Conservation (phyloP, 2,113 vertebrate genomes). For the Psilopogon haemacephalus region DNA sequence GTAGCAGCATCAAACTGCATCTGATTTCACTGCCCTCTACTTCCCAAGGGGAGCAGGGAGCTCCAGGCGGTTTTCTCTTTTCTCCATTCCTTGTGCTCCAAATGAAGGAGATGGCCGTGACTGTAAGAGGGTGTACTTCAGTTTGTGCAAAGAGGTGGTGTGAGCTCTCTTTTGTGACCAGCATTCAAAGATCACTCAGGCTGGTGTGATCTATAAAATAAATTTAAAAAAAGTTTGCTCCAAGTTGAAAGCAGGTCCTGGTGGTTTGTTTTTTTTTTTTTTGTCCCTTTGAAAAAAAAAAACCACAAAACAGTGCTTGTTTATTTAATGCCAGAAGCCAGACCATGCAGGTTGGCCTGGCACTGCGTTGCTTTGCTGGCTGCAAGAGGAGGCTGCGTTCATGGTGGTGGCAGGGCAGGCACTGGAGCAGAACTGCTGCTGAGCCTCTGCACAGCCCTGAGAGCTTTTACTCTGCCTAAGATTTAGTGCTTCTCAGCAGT, state of each 20-base stretch:
- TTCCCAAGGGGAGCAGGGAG: constrained; percentile 17
- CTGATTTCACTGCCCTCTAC: constrained; percentile 27
- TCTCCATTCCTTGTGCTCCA: constrained; percentile 57
- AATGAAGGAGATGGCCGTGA: constrained; percentile 33
- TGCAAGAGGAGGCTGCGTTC: fast-evolving
- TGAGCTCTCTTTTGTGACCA: constrained; percentile 68
- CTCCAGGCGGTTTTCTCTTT: constrained; percentile 14
- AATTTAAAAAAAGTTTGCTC: constrained; percentile 72
- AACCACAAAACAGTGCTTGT: not conserved
- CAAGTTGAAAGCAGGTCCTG: not conserved
- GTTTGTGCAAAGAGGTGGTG: constrained; percentile 21
- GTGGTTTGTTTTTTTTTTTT: no score
- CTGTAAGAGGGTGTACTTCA: constrained; percentile 44
- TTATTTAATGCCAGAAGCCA: fast-evolving
- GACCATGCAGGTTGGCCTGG: not conserved
- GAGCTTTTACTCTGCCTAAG: not conserved
- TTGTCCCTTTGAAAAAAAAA: not conserved
- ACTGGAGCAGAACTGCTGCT: not conserved
- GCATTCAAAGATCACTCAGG: constrained; percentile 63
- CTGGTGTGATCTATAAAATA: constrained; percentile 73
- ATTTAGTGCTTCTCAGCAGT: fast-evolving
- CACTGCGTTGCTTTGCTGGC: not conserved
- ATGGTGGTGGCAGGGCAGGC: fast-evolving
- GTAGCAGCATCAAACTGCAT: constrained; percentile 18
- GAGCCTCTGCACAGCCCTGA: not conserved